Percentiles rank a stretch among this genome's conserved stretches.
These are phyloP conservation scores for Xylocopa sonorina DNA, from an alignment of 1,140 invertebrate species.

Conservation along the genomic window DNA sequence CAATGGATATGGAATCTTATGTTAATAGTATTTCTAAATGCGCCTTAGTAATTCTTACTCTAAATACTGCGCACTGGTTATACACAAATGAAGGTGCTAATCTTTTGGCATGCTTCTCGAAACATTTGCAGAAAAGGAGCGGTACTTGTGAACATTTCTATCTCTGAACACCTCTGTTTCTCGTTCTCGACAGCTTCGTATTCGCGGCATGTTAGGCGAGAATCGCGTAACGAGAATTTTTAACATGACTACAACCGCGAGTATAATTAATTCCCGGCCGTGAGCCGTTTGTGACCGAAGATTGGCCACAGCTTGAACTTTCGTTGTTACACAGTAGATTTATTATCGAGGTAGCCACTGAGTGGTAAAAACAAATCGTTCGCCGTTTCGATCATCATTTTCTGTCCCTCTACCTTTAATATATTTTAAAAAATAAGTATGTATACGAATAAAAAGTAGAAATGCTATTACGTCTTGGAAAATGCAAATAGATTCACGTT, in stretches of 20 bases:
- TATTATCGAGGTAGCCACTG: constrained; percentile 22
- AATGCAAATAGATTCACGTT: neutral
- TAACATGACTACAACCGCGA: constrained; percentile 36
- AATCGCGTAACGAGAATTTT: constrained; percentile 57
- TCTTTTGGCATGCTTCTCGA: constrained; percentile 31
- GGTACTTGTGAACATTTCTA: constrained; percentile 1
- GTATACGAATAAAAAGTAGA: no score
- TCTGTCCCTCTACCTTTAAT: neutral
- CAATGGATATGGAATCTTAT: no score
- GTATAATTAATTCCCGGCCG: constrained; percentile 43
- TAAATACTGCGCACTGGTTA: neutral
- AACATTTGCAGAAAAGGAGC: constrained; percentile 18
- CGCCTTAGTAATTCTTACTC: neutral
- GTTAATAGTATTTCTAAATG: neutral
- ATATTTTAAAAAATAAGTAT: neutral
- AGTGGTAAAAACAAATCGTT: neutral
- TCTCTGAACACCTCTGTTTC: constrained; percentile 1
- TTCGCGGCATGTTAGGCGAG: constrained; percentile 45
- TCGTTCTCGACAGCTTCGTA: constrained; percentile 19
- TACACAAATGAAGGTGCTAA: constrained; percentile 4
- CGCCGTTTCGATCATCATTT: neutral
- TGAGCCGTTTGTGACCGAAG: constrained; percentile 38
- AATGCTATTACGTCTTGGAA: no score
- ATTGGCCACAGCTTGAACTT: constrained; percentile 23
- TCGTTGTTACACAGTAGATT: constrained; percentile 17